Evolutionary conservation across 2,797 vertebrate genomes (phyloP).

Genomic region (Vespertilio murinus): DNA sequence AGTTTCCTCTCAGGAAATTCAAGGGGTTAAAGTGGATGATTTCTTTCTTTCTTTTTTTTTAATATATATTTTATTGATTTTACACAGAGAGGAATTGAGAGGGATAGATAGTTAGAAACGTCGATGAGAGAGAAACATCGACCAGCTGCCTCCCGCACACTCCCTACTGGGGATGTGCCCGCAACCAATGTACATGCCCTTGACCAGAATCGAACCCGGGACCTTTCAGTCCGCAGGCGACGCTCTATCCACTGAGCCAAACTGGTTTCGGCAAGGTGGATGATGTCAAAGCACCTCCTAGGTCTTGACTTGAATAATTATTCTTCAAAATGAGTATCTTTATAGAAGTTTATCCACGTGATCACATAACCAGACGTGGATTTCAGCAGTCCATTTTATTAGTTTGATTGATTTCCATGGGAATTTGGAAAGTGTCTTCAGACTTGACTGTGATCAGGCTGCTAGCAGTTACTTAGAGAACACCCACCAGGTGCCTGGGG

Average conservation of each 20-base stretch:
- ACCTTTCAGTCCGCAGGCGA: too few species aligned
- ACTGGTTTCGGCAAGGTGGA: too few species aligned
- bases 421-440: conserved; percentile 55
- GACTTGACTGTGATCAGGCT: conserved; percentile 39
- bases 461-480: conserved; percentile 51
- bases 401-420: conserved; percentile 66
- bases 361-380: conserved; percentile 45
- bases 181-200: too few species aligned
- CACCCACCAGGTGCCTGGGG: conserved; percentile 32
- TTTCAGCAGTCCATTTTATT: conserved; percentile 47
- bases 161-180: too few species aligned
- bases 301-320: background rate
- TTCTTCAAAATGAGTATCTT: background rate
- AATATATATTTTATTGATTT: too few species aligned
- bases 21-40: background rate
- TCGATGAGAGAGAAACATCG: too few species aligned
- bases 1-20: conserved; percentile 32
- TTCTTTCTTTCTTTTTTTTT: too few species aligned
- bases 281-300: conserved; percentile 32
- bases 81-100: too few species aligned
- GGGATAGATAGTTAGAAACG: too few species aligned
- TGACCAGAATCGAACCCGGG: too few species aligned
- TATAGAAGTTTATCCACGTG: conserved; percentile 12
- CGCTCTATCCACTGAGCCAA: too few species aligned
- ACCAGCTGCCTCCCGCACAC: too few species aligned